Percentiles rank a stretch among this genome's conserved stretches.
Conservation (phyloP, 2,888 invertebrate species). For the Adineta ricciae region DNA sequence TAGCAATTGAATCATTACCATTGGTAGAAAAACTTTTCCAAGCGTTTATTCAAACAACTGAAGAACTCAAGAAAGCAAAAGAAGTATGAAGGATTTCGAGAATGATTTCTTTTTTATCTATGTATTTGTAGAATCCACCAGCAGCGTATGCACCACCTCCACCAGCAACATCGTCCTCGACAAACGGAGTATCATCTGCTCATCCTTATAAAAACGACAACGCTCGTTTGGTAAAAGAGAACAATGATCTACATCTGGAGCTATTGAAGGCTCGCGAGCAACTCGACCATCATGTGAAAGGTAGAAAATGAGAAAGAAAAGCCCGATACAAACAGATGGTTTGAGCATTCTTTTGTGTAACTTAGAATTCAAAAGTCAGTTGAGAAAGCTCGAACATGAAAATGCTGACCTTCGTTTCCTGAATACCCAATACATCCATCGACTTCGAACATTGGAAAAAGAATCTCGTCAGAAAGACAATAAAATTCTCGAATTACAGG, state of each 20-base stretch:
- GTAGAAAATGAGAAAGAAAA: too few relatives aligned
- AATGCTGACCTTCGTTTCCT: conserved; percentile 57
- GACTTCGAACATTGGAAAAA: conserved; percentile 58
- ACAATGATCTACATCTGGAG: conserved; percentile 48
- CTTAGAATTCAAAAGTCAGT: conserved; percentile 54
- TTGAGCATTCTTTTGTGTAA: conserved; percentile 27
- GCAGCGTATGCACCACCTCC: not conserved
- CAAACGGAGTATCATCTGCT: conserved; percentile 40
- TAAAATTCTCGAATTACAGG: conserved; percentile 54
- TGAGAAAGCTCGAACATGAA: conserved; percentile 52
- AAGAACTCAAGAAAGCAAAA: conserved; percentile 73
- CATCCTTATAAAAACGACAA: conserved; percentile 50
- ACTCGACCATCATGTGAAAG: conserved; percentile 41
- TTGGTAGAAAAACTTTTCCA: conserved; percentile 69
- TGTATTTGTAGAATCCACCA: not conserved
- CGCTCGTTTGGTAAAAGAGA: conserved; percentile 49
- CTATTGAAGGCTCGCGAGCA: conserved; percentile 45
- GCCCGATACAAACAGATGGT: too few relatives aligned
- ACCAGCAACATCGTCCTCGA: not conserved
- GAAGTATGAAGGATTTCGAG: conserved; percentile 46
- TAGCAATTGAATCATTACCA: conserved; percentile 67
- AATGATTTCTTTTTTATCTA: too few relatives aligned
- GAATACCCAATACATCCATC: conserved; percentile 55
- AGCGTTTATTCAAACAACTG: conserved; percentile 76
- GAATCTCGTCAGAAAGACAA: conserved; percentile 57